Evolutionary conservation across 1,140 invertebrate species (phyloP).

Genomic region (Globodera rostochiensis): DNA sequence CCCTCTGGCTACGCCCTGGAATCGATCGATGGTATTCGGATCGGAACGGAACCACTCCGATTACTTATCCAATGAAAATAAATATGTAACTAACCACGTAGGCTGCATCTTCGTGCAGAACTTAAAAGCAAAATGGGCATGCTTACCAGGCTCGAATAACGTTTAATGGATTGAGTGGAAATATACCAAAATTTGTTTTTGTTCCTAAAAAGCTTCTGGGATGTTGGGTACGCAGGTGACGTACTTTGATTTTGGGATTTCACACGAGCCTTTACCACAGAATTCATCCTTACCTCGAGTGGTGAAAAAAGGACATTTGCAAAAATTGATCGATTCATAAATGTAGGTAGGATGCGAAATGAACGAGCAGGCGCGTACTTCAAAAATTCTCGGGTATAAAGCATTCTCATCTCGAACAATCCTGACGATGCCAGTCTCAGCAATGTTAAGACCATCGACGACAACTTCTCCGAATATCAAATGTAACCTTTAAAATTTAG

Average conservation of each 20-base stretch:
- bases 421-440: constrained; percentile 17
- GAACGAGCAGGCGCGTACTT: constrained; percentile 3
- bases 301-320: constrained; percentile 12
- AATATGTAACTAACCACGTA: background rate
- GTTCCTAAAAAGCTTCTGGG: background rate
- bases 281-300: background rate
- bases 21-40: too few species aligned
- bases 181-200: background rate
- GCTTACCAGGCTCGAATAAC: background rate
- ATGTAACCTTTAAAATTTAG: background rate
- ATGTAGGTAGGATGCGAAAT: constrained; percentile 10
- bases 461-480: constrained; percentile 14
- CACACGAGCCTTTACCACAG: background rate
- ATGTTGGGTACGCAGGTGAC: background rate
- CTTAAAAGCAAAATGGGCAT: constrained; percentile 1
- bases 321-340: constrained; percentile 22
- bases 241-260: too few species aligned
- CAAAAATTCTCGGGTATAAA: constrained; percentile 9
- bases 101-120: background rate
- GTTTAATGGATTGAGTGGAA: background rate
- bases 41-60: too few species aligned
- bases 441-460: constrained; percentile 21
- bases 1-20: too few species aligned
- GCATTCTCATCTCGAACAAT: constrained; percentile 17
- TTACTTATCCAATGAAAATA: background rate